A percentile compares a stretch with the other conserved stretches of the same genome.
Evolutionary conservation across 2,888 invertebrate species (phyloP).

Genomic region (Chrysina gloriosa): DNA sequence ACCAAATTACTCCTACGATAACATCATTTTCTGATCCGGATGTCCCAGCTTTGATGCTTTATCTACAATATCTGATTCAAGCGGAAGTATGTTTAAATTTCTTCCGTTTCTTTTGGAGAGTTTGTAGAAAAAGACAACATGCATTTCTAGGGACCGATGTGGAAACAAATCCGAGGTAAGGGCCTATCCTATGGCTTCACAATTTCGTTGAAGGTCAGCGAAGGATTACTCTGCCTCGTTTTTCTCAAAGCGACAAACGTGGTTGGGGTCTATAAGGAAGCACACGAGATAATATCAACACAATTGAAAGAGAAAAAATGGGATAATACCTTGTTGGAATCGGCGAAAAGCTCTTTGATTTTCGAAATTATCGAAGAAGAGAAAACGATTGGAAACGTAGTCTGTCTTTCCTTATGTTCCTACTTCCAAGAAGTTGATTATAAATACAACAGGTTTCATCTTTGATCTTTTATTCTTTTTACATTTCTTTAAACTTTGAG

Average conservation of each 20-base stretch:
- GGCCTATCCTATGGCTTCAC: conserved; percentile 87
- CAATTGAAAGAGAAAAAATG: conserved; percentile 74
- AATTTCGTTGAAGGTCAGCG: conserved; percentile 72
- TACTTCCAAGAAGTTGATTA: conserved; percentile 77
- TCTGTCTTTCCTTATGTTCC: conserved; percentile 77
- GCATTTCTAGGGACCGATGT: conserved; percentile 82
- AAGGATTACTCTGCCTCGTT: conserved; percentile 78
- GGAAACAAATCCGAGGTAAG: conserved; percentile 87
- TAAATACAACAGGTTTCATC: conserved; percentile 73
- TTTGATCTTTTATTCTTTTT: neutral
- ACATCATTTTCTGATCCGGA: conserved; percentile 72
- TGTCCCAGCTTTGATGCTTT: conserved; percentile 80
- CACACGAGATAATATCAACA: conserved; percentile 77
- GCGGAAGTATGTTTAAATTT: conserved; percentile 72
- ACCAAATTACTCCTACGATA: conserved; percentile 76
- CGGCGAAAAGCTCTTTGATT: conserved; percentile 87
- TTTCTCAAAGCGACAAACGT: conserved; percentile 84
- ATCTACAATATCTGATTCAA: conserved; percentile 88
- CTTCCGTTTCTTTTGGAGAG: too few relatives aligned
- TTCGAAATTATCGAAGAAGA: conserved; percentile 87
- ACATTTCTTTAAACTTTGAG: conserved; percentile 1
- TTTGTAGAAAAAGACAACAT: neutral
- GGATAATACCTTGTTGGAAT: conserved; percentile 80
- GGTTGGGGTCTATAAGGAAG: conserved; percentile 82
- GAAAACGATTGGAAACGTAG: conserved; percentile 80